These are phyloP conservation scores for Carpatolechia fugitivella DNA, from an alignment of 2,888 invertebrate species.

Conservation along the genomic window DNA sequence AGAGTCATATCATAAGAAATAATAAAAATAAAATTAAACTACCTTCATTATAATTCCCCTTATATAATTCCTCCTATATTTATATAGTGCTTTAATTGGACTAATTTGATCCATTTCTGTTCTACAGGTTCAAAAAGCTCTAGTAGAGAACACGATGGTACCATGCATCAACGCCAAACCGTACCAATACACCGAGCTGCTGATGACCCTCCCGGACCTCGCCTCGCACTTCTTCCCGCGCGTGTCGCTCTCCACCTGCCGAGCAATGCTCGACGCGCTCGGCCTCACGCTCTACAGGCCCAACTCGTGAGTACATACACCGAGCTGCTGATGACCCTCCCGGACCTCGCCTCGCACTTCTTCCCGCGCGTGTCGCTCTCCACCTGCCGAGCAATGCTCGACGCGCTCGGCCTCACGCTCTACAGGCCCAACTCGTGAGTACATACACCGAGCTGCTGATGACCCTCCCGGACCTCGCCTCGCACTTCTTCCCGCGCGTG, in stretches of 20 bases:
- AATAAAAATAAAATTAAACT: no score
- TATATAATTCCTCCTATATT: no score
- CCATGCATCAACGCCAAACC: constrained; percentile 94
- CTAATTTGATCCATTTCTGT: no score
- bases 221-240: constrained; percentile 89
- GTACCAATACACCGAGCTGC: constrained; percentile 87
- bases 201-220: constrained; percentile 91
- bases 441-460: constrained; percentile 70
- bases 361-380: constrained; percentile 87
- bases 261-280: constrained; percentile 89
- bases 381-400: constrained; percentile 88
- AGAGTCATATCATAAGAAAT: no score
- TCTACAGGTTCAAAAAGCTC: constrained; percentile 88
- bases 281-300: constrained; percentile 89
- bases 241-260: constrained; percentile 85
- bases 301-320: constrained; percentile 83
- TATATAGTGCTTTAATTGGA: no score
- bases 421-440: constrained; percentile 90
- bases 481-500: constrained; percentile 88
- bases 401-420: constrained; percentile 88
- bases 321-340: constrained; percentile 84
- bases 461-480: constrained; percentile 89
- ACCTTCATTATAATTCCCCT: no score
- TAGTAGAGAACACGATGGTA: constrained; percentile 89
- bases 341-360: constrained; percentile 88